Evolutionary conservation across 2,797 vertebrate species (phyloP).

Genomic region (Melanotaenia maccullochi): DNA sequence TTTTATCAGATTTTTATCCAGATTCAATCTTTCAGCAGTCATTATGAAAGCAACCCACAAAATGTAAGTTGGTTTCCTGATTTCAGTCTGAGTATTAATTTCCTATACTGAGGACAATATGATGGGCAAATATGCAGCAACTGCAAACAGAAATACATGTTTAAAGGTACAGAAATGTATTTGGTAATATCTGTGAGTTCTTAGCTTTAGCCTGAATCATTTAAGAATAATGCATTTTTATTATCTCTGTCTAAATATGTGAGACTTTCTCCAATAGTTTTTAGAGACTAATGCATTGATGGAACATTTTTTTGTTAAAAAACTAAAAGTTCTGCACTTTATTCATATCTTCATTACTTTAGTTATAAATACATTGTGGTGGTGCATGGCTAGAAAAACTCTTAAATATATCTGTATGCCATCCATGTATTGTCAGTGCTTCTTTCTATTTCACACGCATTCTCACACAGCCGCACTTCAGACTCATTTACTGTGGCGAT

Average conservation of each 20-base stretch:
- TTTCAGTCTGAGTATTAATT: background rate
- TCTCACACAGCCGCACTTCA: constrained; percentile 43
- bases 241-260: background rate
- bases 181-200: background rate
- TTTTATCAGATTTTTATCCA: background rate
- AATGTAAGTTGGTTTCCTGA: background rate
- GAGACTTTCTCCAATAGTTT: background rate
- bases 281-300: background rate
- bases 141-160: background rate
- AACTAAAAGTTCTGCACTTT: background rate
- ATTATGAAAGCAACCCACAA: background rate
- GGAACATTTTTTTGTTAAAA: background rate
- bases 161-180: background rate
- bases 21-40: background rate
- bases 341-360: background rate
- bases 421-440: constrained; percentile 3
- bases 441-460: constrained; percentile 20
- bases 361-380: background rate
- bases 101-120: background rate
- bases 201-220: background rate
- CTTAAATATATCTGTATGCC: background rate
- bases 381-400: background rate
- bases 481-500: constrained; percentile 67
- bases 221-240: background rate
- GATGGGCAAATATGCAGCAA: background rate